Conservation (phyloP, 2,888 invertebrate species). For the Ametastegia equiseti region DNA sequence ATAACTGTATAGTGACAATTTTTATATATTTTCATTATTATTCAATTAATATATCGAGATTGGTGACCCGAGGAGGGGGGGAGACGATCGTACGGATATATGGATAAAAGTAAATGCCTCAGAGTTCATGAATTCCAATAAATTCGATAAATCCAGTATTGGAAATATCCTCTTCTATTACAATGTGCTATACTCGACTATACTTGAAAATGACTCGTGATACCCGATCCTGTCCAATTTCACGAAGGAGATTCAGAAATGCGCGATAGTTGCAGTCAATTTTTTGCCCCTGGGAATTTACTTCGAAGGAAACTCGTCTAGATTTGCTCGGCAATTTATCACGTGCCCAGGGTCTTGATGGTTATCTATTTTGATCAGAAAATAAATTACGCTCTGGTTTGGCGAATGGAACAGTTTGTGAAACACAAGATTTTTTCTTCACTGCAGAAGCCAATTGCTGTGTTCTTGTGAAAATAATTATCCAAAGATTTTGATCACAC, state of each 20-base stretch:
- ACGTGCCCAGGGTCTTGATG: neutral
- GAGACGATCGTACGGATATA: neutral
- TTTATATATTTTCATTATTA: slow-evolving; percentile 47
- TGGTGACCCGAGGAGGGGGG: neutral
- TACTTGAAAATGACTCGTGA: neutral
- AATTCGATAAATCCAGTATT: neutral
- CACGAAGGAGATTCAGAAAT: neutral
- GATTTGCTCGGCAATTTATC: neutral
- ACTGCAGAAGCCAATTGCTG: neutral
- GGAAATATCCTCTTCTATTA: neutral
- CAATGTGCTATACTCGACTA: neutral
- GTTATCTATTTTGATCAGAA: neutral
- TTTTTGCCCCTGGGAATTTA: neutral
- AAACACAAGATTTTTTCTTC: neutral
- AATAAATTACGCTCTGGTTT: neutral
- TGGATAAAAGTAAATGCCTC: neutral
- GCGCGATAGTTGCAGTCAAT: neutral
- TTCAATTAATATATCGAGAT: slow-evolving; percentile 24
- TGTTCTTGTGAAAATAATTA: neutral
- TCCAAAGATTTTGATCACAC: neutral
- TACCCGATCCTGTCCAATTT: neutral
- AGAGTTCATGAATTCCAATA: neutral
- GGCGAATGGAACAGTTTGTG: neutral
- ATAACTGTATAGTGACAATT: slow-evolving; percentile 71
- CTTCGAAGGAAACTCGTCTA: neutral